Conservation (phyloP, 2,113 vertebrate species). For the Festucalex cinctus region DNA sequence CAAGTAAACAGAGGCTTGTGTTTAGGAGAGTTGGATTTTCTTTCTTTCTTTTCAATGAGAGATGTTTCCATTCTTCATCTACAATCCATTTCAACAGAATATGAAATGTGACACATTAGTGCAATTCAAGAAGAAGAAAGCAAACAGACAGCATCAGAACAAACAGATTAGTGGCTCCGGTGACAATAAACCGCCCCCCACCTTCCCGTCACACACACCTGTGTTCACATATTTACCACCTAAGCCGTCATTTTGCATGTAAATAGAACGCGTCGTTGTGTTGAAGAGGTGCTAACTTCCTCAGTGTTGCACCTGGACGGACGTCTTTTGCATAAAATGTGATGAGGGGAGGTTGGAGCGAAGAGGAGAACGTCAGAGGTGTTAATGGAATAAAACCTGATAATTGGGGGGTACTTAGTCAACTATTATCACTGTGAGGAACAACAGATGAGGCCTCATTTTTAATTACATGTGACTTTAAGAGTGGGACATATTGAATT, state of each 20-base stretch:
- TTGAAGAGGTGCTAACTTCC: conserved; percentile 66
- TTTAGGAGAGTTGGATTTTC: conserved; percentile 37
- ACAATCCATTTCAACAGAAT: conserved; percentile 35
- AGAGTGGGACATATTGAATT: neutral
- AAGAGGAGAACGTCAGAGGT: conserved; percentile 35
- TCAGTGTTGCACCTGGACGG: conserved; percentile 65
- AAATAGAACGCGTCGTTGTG: conserved; percentile 55
- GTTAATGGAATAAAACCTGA: conserved; percentile 55
- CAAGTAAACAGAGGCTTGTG: conserved; percentile 46
- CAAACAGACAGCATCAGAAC: conserved; percentile 46
- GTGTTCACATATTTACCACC: conserved; percentile 59
- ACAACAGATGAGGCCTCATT: conserved; percentile 40
- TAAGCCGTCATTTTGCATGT: conserved; percentile 66
- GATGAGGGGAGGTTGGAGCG: neutral
- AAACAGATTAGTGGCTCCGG: conserved; percentile 51
- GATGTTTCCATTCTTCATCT: conserved; percentile 16
- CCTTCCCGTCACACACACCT: conserved; percentile 47
- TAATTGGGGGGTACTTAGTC: conserved; percentile 55
- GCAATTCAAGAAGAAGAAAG: conserved; percentile 30
- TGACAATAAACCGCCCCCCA: conserved; percentile 34
- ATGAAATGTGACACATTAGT: conserved; percentile 29
- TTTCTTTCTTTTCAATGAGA: neutral
- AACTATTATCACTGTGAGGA: conserved; percentile 40
- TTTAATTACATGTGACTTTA: conserved; percentile 26
- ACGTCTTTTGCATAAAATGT: conserved; percentile 56